A percentile compares a stretch with the other conserved stretches of the same genome.
These are phyloP conservation scores for Molorchus minor DNA, from an alignment of 2,888 invertebrate genomes.

Conservation along the genomic window DNA sequence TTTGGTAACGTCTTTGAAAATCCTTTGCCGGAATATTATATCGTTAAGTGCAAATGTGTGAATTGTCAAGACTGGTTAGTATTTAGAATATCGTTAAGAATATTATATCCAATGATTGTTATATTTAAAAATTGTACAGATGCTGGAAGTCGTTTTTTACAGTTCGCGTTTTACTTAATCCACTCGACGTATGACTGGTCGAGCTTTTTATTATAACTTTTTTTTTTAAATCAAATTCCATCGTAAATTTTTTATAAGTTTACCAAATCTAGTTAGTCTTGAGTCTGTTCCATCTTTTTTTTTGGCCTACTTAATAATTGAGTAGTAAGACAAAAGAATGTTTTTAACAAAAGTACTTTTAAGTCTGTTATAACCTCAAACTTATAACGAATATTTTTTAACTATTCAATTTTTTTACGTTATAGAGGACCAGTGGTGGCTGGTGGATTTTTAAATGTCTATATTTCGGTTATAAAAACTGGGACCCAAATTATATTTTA, in stretches of 20 bases:
- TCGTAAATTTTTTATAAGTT: neutral
- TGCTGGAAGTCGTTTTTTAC: slow-evolving; percentile 7
- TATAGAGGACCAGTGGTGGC: no score
- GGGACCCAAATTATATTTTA: no score
- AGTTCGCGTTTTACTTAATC: slow-evolving; percentile 5
- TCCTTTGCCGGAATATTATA: slow-evolving; percentile 28
- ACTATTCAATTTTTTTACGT: no score
- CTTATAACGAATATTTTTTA: no score
- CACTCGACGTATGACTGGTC: neutral
- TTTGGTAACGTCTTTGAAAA: slow-evolving; percentile 22
- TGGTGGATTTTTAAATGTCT: no score
- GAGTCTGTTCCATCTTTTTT: no score
- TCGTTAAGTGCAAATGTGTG: slow-evolving; percentile 58
- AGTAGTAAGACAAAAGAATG: no score
- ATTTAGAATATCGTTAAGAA: slow-evolving; percentile 38
- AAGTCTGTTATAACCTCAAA: no score
- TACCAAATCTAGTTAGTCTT: no score
- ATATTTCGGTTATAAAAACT: no score
- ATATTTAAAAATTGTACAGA: slow-evolving; percentile 9
- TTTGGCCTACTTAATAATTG: no score
- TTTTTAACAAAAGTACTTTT: no score
- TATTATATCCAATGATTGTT: slow-evolving; percentile 15
- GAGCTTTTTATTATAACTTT: neutral
- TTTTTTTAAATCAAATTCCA: neutral
- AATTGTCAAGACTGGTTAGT: slow-evolving; percentile 63